phyloP scores from a whole-genome alignment of 2,888 invertebrate species.

The Nymphalis urticae region DNA sequence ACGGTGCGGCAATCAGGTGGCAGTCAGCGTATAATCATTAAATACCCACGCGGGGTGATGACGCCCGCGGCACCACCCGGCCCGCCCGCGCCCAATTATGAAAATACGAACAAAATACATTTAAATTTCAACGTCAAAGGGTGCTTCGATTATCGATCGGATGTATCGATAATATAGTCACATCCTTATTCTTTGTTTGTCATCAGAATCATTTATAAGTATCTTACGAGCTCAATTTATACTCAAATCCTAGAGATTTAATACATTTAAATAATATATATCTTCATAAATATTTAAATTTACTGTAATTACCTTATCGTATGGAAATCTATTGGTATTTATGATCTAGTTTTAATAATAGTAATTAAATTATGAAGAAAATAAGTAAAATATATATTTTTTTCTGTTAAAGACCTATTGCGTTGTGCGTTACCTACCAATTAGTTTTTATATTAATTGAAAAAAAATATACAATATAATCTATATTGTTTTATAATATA shows the following conservation, averaged over 20 bases:
- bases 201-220: slow-evolving; percentile 9
- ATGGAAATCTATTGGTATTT: too few species aligned
- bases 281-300: too few species aligned
- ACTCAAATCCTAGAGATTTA: neutral
- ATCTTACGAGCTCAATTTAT: neutral
- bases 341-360: too few species aligned
- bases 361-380: too few species aligned
- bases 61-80: slow-evolving; percentile 69
- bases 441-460: too few species aligned
- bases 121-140: slow-evolving; percentile 69
- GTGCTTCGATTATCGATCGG: slow-evolving; percentile 46
- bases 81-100: slow-evolving; percentile 76
- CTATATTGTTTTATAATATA: too few species aligned
- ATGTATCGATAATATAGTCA: slow-evolving; percentile 45
- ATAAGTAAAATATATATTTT: too few species aligned
- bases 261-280: neutral
- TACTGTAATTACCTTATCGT: too few species aligned
- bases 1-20: slow-evolving; percentile 75
- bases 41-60: slow-evolving; percentile 79
- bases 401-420: too few species aligned
- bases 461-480: too few species aligned
- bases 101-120: slow-evolving; percentile 81
- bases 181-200: slow-evolving; percentile 53
- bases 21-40: slow-evolving; percentile 82
- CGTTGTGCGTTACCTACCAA: too few species aligned